Conservation (phyloP, 1,140 invertebrate species). For the Berghia stephanieae region DNA sequence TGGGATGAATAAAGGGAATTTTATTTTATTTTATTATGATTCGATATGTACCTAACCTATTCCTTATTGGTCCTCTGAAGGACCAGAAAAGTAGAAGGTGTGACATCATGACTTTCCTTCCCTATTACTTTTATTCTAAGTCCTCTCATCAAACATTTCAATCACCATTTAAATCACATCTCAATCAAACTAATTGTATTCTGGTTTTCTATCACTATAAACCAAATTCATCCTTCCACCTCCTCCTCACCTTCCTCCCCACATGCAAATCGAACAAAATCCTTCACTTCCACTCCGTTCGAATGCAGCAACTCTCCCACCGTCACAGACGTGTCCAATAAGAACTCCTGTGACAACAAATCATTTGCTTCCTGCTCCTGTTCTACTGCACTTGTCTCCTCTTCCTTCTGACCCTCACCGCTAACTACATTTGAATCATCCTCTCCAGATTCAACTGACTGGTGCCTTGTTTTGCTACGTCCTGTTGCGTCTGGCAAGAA, state of each 20-base stretch:
- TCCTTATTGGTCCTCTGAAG: no score
- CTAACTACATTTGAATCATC: constrained; percentile 11
- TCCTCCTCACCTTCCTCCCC: constrained; percentile 69
- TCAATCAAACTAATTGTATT: no score
- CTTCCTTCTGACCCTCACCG: constrained; percentile 23
- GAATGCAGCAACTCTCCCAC: constrained; percentile 79
- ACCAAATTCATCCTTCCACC: no score
- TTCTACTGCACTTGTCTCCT: constrained; percentile 73
- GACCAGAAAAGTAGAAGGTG: no score
- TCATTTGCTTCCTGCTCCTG: constrained; percentile 63
- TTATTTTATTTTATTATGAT: no score
- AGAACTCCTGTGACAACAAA: constrained; percentile 86
- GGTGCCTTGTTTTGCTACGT: constrained; percentile 41
- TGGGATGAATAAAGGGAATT: no score
- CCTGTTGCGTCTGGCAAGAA: constrained; percentile 28
- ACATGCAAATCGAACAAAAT: constrained; percentile 87
- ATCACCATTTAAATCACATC: no score
- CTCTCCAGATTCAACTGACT: neutral
- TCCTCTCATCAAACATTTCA: no score
- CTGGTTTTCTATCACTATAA: no score
- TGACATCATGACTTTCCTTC: no score
- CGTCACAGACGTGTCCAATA: constrained; percentile 79
- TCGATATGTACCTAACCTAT: no score
- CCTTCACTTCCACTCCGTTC: constrained; percentile 76
- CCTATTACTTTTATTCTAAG: no score